Conservation (phyloP, 2,797 vertebrate species). For the Gallinago nigripennis region DNA sequence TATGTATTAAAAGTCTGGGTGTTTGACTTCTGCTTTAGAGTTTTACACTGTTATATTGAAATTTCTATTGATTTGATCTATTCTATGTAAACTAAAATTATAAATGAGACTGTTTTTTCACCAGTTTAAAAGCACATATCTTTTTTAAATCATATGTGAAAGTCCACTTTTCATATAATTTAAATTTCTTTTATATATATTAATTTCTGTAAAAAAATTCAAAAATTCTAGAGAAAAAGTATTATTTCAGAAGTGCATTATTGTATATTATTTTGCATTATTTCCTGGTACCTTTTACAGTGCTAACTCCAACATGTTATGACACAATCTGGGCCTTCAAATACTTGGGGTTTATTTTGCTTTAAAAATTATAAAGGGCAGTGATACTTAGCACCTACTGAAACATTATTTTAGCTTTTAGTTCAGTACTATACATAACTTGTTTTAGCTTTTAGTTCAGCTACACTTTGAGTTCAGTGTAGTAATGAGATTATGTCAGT, state of each 20-base stretch:
- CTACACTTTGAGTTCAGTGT: not conserved
- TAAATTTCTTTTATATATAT: not conserved
- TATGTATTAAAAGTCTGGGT: not conserved
- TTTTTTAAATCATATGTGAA: not conserved
- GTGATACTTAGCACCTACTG: not conserved
- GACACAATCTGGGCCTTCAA: not conserved
- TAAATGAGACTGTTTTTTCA: not conserved
- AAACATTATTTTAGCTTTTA: not conserved
- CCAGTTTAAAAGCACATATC: fast-evolving
- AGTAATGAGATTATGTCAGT: not conserved
- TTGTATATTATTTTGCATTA: not conserved
- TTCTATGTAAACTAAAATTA: not conserved
- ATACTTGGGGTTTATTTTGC: fast-evolving
- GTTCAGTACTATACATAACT: not conserved
- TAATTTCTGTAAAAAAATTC: not conserved
- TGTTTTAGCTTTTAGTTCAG: not conserved
- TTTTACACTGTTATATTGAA: not conserved
- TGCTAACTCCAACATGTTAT: not conserved
- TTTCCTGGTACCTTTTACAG: not conserved
- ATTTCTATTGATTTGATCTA: not conserved
- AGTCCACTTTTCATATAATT: fast-evolving
- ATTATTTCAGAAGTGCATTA: not conserved
- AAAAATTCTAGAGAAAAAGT: not conserved
- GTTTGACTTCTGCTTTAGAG: not conserved
- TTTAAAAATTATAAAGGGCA: not conserved